Percentiles rank a stretch among this genome's conserved stretches.
Conservation (phyloP, 2,888 invertebrate species). For the Pachycephus smyrnensis region DNA sequence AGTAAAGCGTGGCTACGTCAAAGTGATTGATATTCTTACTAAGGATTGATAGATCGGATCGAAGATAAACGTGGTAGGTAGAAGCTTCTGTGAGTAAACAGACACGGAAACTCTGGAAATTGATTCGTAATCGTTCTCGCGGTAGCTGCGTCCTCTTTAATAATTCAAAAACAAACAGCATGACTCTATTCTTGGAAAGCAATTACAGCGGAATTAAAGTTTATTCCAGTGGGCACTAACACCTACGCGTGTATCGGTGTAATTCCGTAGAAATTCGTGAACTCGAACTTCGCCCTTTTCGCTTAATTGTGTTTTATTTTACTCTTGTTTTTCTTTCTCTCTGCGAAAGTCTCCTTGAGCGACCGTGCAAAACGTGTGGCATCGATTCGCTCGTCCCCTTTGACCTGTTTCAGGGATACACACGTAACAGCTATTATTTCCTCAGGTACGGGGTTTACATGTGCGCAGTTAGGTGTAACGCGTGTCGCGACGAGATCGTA, state of each 20-base stretch:
- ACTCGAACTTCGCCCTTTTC: not conserved
- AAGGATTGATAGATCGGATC: not conserved
- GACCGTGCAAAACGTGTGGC: not conserved
- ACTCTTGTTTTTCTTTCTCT: not conserved
- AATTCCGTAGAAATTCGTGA: not conserved
- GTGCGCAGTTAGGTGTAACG: not conserved
- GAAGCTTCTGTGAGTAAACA: not conserved
- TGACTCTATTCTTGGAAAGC: not conserved
- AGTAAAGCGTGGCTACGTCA: not conserved
- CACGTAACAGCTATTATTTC: not conserved
- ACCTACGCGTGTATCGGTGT: not conserved
- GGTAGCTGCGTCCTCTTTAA: not conserved
- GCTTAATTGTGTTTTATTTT: not conserved
- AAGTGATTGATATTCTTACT: not conserved
- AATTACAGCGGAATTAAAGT: not conserved
- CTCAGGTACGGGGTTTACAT: not conserved
- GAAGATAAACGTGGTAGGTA: not conserved
- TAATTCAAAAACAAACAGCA: not conserved
- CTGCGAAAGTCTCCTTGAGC: not conserved
- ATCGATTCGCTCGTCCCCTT: not conserved
- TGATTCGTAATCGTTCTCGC: not conserved
- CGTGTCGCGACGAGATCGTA: not conserved
- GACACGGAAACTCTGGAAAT: not conserved
- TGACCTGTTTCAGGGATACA: not conserved
- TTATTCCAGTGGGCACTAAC: not conserved